Evolutionary conservation across 2,888 invertebrate species (phyloP), one percentile per base, ranked within the genome.

Genomic region (Frankliniella intonsa): DNA sequence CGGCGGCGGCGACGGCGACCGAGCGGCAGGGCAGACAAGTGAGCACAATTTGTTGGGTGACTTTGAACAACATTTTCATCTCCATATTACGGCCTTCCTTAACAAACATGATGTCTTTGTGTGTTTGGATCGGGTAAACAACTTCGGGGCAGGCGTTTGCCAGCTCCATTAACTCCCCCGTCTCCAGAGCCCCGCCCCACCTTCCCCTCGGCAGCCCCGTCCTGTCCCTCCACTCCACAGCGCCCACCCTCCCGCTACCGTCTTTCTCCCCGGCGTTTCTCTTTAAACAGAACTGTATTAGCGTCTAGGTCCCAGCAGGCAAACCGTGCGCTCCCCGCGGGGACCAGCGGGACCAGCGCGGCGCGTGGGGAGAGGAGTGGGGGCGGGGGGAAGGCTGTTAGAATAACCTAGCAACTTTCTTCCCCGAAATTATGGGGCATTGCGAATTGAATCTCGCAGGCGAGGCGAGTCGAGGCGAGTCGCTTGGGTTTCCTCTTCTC

Each of bases 401-500:
- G 69, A 69, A 69, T 22, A 69, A 69, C 69, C 69, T 5, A 69
- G 22, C 69, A 69, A 69, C 69, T 69, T 69, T 69, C 69, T 9
- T 69, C 69, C 69, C 69, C 65, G 65, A 22, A 69, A 69, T 22
- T 19, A 22, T 69, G 69, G 22, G 69, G 69, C 69, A 69, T 22
- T 69, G 69, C 69, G 69, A 69, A 69, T 69, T 69, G 69, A 69
- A 69, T 69, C 69, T 22, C 2, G 14, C 55, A 19, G 65, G 10
- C 69, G n/a, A 22, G 69, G 69, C 69, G 22, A n/a, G 69, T 22
- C 55, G 10, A 3, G 12, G 55, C 55, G 55, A 12, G n/a, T n/a
- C n/a, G n/a, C n/a, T n/a, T n/a, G n/a, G n/a, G n/a, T n/a, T n/a
- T n/a, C n/a, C n/a, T n/a, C n/a, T n/a, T n/a, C n/a, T n/a, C n/a